Percentiles rank a stretch among this genome's conserved stretches.
Evolutionary conservation across 2,888 invertebrate species (phyloP).

Genomic region (Chrysolina oricalcia): DNA sequence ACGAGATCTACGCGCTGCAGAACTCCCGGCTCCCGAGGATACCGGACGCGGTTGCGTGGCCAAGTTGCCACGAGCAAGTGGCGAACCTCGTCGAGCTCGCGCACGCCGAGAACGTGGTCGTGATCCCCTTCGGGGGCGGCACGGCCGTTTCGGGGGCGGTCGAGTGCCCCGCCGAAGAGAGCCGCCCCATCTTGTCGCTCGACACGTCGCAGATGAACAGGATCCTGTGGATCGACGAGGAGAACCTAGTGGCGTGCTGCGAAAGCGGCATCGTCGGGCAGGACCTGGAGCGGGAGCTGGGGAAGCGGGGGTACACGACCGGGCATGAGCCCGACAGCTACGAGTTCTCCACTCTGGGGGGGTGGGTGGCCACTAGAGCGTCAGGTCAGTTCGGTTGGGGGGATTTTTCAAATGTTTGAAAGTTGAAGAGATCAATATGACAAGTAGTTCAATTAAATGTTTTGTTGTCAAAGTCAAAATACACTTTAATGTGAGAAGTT

Average conservation of each 20-base stretch:
- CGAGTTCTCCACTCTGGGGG: slow-evolving; percentile 97
- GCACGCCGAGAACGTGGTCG: slow-evolving; percentile 81
- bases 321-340: slow-evolving; percentile 99
- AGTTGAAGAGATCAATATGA: neutral
- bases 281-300: slow-evolving; percentile 91
- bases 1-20: slow-evolving; percentile 88
- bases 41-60: slow-evolving; percentile 97
- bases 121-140: slow-evolving; percentile 89
- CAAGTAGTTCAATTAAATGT: too few relatives aligned
- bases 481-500: too few relatives aligned
- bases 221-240: slow-evolving; percentile 93
- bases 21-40: slow-evolving; percentile 85
- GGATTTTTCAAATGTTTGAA: neutral
- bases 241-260: slow-evolving; percentile 86
- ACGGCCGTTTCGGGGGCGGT: slow-evolving; percentile 70
- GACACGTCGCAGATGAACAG: slow-evolving; percentile 98
- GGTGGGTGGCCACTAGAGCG: slow-evolving; percentile 81
- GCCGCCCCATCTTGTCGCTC: slow-evolving; percentile 87
- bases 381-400: slow-evolving; percentile 73
- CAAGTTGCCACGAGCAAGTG: slow-evolving; percentile 89
- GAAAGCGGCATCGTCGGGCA: slow-evolving; percentile 96
- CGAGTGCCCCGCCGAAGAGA: slow-evolving; percentile 86
- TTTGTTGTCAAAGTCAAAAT: too few relatives aligned
- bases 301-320: slow-evolving; percentile 85
- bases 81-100: slow-evolving; percentile 86